Evolutionary conservation across 2,888 invertebrate genomes (phyloP).

Genomic region (Drosophila flavopinicola): DNA sequence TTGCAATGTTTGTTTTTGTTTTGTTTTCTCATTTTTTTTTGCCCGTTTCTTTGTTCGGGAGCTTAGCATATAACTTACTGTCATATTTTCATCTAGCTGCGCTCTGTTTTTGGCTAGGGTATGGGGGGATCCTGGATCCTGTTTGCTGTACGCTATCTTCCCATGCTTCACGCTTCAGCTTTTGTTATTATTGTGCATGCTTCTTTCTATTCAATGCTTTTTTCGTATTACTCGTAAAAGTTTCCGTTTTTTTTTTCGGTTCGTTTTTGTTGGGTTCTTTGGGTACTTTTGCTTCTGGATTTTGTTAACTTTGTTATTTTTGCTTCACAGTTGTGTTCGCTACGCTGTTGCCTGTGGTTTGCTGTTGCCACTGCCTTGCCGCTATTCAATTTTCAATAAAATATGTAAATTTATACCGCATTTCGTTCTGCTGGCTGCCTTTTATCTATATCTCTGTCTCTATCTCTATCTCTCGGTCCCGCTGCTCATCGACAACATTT

Average conservation of each 20-base stretch:
- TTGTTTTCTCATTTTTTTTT: slow-evolving; percentile 14
- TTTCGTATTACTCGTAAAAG: slow-evolving; percentile 62
- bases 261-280: slow-evolving; percentile 41
- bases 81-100: slow-evolving; percentile 72
- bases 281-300: slow-evolving; percentile 70
- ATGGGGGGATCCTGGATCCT: background rate
- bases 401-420: slow-evolving; percentile 79
- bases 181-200: slow-evolving; percentile 71
- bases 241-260: slow-evolving; percentile 28
- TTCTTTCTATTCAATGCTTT: slow-evolving; percentile 63
- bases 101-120: slow-evolving; percentile 7
- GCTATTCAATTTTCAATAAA: slow-evolving; percentile 80
- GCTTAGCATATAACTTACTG: slow-evolving; percentile 75
- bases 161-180: slow-evolving; percentile 40
- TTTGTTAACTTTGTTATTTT: slow-evolving; percentile 77
- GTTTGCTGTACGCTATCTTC: slow-evolving; percentile 13
- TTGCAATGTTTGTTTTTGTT: slow-evolving; percentile 54
- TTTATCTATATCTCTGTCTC: slow-evolving; percentile 1
- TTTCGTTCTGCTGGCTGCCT: slow-evolving; percentile 55
- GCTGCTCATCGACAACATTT: slow-evolving; percentile 72
- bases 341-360: slow-evolving; percentile 14
- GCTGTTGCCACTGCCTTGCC: slow-evolving; percentile 27
- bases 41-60: slow-evolving; percentile 31
- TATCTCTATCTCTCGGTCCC: slow-evolving; percentile 47
- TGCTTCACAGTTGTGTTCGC: slow-evolving; percentile 40